Conservation (phyloP, 2,797 vertebrate species). For the Myotis myotis region DNA sequence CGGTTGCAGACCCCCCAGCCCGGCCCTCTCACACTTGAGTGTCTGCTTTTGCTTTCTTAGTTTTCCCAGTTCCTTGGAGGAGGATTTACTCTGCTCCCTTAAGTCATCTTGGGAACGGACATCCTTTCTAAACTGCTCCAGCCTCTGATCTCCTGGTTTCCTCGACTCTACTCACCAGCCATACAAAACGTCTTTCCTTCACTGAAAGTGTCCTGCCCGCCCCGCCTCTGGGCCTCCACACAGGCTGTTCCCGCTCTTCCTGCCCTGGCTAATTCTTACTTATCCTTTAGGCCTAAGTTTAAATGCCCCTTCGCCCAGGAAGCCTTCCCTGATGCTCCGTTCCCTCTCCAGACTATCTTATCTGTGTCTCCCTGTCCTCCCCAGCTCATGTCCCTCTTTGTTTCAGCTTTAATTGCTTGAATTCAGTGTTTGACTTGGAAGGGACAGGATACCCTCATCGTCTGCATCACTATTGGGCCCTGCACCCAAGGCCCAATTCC, state of each 20-base stretch:
- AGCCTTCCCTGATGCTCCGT: neutral
- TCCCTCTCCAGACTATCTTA: neutral
- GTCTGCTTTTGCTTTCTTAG: neutral
- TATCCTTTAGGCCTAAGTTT: neutral
- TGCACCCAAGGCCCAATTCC: neutral
- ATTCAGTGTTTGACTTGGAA: neutral
- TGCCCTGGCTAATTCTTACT: neutral
- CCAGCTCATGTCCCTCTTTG: neutral
- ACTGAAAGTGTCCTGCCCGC: neutral
- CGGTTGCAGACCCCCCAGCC: accelerated
- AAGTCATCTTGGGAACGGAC: neutral
- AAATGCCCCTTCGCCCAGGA: neutral
- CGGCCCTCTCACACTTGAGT: neutral
- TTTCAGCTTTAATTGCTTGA: neutral
- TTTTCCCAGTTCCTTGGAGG: neutral
- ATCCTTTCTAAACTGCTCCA: neutral
- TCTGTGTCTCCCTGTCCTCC: neutral
- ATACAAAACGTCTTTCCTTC: neutral
- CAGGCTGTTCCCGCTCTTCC: neutral
- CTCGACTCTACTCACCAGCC: neutral
- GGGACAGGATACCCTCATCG: neutral
- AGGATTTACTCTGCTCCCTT: neutral
- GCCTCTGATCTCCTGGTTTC: neutral
- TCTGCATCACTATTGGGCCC: too few species aligned
- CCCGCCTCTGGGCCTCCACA: neutral